Base-by-base conservation (phyloP, 1,140 invertebrate species). In the Stenopsyche tienmushanensis region DNA sequence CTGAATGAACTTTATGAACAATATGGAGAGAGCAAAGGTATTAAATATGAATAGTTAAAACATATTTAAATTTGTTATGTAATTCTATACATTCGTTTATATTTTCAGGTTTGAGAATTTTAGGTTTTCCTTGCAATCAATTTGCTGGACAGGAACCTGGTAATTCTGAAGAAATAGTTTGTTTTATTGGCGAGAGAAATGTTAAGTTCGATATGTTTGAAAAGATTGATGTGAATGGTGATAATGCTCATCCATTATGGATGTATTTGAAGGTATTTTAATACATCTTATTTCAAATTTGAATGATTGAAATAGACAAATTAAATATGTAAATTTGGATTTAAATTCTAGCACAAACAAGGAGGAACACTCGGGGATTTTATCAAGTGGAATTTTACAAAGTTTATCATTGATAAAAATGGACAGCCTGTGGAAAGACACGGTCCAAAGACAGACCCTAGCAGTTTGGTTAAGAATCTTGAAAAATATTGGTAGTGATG, bases 381-480 rank as follows among this genome's bases (percentile, higher is more conserved):
- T 60, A 94, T 98, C 71, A 97, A 98, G 76, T 98, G 96, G 96
- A 99, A 98, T 78, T 98, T 98, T 73, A 92, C 93, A 9, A 98
- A 98, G 75, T 99, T 98, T 77, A 83, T 98, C 60, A 81, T 97
- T 44, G 86, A 97, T 77, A 93, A 90, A 76, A 80, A 96, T 64
- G 96, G 96, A 9, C 79, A 90, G 57, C 90, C 92, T 7, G 87
- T 97, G 0, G 88, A 90, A 69, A 83, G 95, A 73, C 93, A 92
- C 81, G 86, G 85, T 7, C 92, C 94, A 1, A 87, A 83, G 47
- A 85, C 83, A 3, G 88, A 92, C 73, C 94, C 94, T 0, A 78
- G 84, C 58, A 83, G 84, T 64, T 79, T 90, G 72, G 82, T 86
- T 47, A 83, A 86, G 41, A 82, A 80, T 41, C 81, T 90, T 52